Evolutionary conservation across 2,113 vertebrate species (phyloP).

Genomic region (Platichthys stellatus): DNA sequence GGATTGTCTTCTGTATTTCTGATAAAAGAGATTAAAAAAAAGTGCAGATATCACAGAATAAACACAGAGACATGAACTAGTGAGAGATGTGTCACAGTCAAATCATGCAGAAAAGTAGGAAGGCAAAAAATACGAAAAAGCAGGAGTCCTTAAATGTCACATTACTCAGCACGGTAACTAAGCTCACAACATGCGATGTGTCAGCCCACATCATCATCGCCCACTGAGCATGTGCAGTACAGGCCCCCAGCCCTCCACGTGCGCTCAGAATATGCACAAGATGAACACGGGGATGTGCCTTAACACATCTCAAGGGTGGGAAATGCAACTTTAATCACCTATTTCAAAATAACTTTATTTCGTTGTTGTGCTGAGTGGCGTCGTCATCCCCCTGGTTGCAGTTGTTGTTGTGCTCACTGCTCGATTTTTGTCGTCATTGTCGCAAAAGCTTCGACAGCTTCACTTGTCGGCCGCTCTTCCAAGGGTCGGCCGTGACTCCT

Average conservation of each 20-base stretch:
- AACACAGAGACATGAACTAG: background rate
- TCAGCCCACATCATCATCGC: conserved; percentile 68
- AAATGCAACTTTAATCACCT: conserved; percentile 63
- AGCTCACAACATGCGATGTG: conserved; percentile 70
- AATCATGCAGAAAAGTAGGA: conserved; percentile 1
- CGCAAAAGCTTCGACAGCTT: background rate
- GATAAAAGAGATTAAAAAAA: background rate
- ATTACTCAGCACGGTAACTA: conserved; percentile 70
- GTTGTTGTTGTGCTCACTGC: conserved; percentile 22
- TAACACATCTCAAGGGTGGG: conserved; percentile 9
- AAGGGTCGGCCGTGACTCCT: background rate
- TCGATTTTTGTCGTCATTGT: background rate
- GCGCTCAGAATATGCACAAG: conserved; percentile 45
- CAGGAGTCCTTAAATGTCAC: conserved; percentile 74
- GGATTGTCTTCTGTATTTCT: background rate
- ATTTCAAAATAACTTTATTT: conserved; percentile 10
- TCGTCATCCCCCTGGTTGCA: background rate
- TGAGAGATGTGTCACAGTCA: background rate
- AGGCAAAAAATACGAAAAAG: background rate
- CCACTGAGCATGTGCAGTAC: conserved; percentile 73
- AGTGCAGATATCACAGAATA: background rate
- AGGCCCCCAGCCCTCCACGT: conserved; percentile 62
- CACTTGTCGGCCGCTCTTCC: background rate
- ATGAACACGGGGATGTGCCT: conserved; percentile 34
- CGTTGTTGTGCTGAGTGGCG: background rate